Evolutionary conservation across 2,797 vertebrate species (phyloP).

Genomic region (Helostoma temminkii): DNA sequence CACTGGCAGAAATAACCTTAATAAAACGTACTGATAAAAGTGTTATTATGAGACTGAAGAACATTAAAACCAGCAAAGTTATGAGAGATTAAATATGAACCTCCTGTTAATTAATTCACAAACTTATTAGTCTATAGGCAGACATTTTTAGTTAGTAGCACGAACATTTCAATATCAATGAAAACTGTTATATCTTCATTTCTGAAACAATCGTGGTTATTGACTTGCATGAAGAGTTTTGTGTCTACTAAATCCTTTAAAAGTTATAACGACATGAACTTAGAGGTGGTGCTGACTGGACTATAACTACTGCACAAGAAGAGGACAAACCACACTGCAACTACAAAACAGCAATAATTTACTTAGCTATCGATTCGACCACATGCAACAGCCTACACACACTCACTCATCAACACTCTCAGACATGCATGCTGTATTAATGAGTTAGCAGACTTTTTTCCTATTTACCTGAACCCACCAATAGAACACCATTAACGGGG

Average conservation of each 20-base stretch:
- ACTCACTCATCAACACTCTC: slow-evolving; percentile 60
- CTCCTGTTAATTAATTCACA: neutral
- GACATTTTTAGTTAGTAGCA: neutral
- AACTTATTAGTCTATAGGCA: neutral
- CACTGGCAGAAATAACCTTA: too few relatives aligned
- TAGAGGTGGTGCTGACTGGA: slow-evolving; percentile 31
- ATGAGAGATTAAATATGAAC: neutral
- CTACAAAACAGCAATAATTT: slow-evolving; percentile 61
- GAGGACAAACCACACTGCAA: slow-evolving; percentile 55
- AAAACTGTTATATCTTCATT: neutral
- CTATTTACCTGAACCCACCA: slow-evolving; percentile 91
- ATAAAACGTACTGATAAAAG: too few relatives aligned
- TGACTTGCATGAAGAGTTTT: too few relatives aligned
- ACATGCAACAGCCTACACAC: slow-evolving; percentile 57
- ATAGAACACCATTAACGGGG: slow-evolving; percentile 88
- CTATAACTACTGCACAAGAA: slow-evolving; percentile 40
- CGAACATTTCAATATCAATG: neutral
- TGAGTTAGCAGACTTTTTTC: slow-evolving; percentile 82
- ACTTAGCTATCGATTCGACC: slow-evolving; percentile 17
- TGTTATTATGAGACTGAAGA: neutral
- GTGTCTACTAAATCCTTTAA: neutral
- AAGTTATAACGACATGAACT: slow-evolving; percentile 1
- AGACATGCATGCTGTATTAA: slow-evolving; percentile 78
- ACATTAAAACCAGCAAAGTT: neutral
- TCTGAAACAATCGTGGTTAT: neutral